phyloP scores from a whole-genome alignment of 2,113 vertebrate species.

The Syngnathus typhle region DNA sequence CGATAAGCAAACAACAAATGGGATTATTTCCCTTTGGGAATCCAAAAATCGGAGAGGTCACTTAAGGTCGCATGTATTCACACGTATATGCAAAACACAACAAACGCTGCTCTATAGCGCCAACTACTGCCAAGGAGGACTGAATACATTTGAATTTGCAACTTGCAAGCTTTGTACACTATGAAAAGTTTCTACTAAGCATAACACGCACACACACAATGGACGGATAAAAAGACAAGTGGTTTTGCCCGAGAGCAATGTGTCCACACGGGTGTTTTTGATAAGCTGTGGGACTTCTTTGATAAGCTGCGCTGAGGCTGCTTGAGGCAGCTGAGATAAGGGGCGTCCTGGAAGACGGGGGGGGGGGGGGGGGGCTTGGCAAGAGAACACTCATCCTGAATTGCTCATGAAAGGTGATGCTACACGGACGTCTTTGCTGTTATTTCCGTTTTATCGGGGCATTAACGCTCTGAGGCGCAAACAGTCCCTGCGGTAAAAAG shows the following conservation, averaged over 20 bases:
- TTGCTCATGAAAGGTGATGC: not conserved
- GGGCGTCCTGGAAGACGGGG: slow-evolving; percentile 22
- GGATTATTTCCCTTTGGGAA: not conserved
- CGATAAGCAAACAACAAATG: not conserved
- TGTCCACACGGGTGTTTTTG: not conserved
- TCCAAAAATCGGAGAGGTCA: not conserved
- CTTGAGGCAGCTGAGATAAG: slow-evolving; percentile 45
- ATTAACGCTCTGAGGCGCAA: not conserved
- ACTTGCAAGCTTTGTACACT: not conserved
- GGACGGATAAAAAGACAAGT: not conserved
- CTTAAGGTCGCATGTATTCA: no score
- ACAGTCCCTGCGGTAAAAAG: not conserved
- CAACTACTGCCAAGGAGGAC: no score
- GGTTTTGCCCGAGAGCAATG: not conserved
- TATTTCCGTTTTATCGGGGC: not conserved
- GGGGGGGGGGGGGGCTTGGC: not conserved
- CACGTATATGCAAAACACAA: no score
- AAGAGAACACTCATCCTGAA: not conserved
- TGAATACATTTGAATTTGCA: not conserved
- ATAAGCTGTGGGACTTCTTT: slow-evolving; percentile 9
- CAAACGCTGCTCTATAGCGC: no score
- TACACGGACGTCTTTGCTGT: not conserved
- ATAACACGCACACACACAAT: not conserved
- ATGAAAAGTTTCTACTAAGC: not conserved
- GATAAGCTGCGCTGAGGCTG: slow-evolving; percentile 30